Conservation (phyloP, 2,113 vertebrate genomes). For the Platysternon megacephalum region DNA sequence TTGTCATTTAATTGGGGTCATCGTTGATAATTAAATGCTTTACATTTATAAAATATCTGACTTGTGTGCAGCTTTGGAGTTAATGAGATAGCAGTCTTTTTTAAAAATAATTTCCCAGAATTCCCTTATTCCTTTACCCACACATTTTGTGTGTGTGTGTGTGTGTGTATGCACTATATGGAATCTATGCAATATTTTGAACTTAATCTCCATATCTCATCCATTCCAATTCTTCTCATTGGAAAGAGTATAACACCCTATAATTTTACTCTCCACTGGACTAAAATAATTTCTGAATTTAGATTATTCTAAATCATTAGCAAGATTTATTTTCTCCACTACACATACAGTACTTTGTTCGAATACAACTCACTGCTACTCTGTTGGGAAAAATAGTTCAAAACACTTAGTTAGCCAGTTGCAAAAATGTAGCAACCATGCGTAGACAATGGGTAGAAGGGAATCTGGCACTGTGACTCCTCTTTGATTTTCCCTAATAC, state of each 20-base stretch:
- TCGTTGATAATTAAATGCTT: conserved; percentile 19
- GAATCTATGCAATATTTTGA: conserved; percentile 34
- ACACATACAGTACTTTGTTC: conserved; percentile 28
- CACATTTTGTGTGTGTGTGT: neutral
- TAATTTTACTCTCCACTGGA: conserved; percentile 71
- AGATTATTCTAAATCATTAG: conserved; percentile 53
- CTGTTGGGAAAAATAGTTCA: neutral
- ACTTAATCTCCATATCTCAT: conserved; percentile 49
- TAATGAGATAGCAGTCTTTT: conserved; percentile 41
- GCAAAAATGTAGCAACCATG: neutral
- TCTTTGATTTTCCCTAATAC: neutral
- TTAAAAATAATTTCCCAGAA: neutral
- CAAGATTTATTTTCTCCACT: conserved; percentile 30
- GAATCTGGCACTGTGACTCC: neutral
- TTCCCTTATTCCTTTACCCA: neutral
- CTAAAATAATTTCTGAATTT: conserved; percentile 64
- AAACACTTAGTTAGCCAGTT: neutral
- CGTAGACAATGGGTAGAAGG: neutral
- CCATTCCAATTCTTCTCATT: conserved; percentile 50
- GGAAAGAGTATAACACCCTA: conserved; percentile 66
- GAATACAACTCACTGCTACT: conserved; percentile 28
- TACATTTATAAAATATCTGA: conserved; percentile 22
- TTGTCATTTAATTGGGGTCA: neutral
- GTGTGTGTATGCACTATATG: neutral
- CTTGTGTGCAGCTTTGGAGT: conserved; percentile 18